A percentile compares a stretch with the other conserved stretches of the same genome.
These are phyloP conservation scores for Phrynocephalus vlangalii DNA, from an alignment of 2,797 vertebrate genomes.

Conservation along the genomic window DNA sequence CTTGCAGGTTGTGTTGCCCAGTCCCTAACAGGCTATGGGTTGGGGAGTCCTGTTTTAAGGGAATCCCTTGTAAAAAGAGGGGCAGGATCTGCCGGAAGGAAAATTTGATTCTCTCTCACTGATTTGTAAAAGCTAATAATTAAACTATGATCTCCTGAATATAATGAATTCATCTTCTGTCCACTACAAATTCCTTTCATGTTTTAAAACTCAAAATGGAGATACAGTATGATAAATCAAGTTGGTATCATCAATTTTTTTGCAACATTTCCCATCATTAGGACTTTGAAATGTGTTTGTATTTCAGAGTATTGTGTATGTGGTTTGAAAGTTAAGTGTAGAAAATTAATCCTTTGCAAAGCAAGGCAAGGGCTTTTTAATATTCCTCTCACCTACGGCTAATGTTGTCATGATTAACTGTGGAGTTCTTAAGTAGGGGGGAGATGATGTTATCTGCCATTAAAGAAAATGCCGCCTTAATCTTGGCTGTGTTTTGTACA, in stretches of 20 bases:
- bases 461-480: conserved; percentile 40
- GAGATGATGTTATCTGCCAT: conserved; percentile 23
- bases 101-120: neutral
- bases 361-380: conserved; percentile 46
- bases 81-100: neutral
- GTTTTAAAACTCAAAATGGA: neutral
- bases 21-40: too few relatives aligned
- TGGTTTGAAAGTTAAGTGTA: conserved; percentile 28
- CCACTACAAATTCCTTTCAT: neutral
- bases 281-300: conserved; percentile 12
- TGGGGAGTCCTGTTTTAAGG: too few relatives aligned
- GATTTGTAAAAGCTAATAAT: neutral
- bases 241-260: neutral
- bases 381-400: conserved; percentile 31
- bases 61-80: neutral
- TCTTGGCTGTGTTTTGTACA: conserved; percentile 32
- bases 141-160: conserved; percentile 15
- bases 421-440: conserved; percentile 38
- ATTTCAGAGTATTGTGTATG: conserved; percentile 16
- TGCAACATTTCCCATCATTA: conserved; percentile 27
- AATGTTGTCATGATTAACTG: conserved; percentile 49
- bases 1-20: too few relatives aligned
- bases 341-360: conserved; percentile 47
- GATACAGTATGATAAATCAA: neutral
- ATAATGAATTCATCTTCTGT: neutral